Conservation (phyloP, 2,888 invertebrate genomes). For the Boloria euphrosyne region DNA sequence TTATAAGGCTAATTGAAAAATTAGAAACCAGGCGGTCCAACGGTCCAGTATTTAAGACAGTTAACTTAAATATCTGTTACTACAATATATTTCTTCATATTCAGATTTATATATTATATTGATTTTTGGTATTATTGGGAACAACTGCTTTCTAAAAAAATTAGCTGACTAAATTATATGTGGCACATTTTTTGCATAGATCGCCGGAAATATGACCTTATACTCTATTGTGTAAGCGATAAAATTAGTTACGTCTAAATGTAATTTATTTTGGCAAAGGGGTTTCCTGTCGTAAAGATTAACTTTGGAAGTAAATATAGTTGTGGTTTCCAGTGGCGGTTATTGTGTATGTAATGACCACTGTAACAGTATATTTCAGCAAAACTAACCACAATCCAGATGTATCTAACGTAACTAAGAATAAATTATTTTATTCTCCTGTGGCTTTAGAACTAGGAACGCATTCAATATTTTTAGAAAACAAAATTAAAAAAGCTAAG, state of each 20-base stretch:
- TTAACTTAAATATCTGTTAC: too few relatives aligned
- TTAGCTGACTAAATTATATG: too few relatives aligned
- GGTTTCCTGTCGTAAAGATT: constrained; percentile 39
- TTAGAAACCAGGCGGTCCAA: too few relatives aligned
- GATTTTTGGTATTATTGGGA: too few relatives aligned
- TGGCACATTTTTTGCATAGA: neutral
- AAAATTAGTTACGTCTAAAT: constrained; percentile 29
- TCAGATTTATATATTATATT: too few relatives aligned
- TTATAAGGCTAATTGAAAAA: too few relatives aligned
- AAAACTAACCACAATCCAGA: constrained; percentile 22
- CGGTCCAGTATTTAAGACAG: too few relatives aligned
- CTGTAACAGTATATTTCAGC: constrained; percentile 38
- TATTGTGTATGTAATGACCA: constrained; percentile 37
- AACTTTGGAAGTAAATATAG: constrained; percentile 23
- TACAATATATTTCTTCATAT: too few relatives aligned
- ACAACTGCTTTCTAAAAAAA: too few relatives aligned
- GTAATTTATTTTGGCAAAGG: constrained; percentile 28
- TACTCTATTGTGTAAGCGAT: constrained; percentile 25
- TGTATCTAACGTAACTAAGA: constrained; percentile 15
- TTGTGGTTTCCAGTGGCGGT: constrained; percentile 35
- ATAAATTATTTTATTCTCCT: constrained; percentile 20
- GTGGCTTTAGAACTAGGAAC: constrained; percentile 11
- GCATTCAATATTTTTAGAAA: neutral
- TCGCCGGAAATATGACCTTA: constrained; percentile 8
- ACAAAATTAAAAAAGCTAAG: neutral